Evolutionary conservation across 2,797 vertebrate genomes (phyloP).

Genomic region (Malurus splendens): DNA sequence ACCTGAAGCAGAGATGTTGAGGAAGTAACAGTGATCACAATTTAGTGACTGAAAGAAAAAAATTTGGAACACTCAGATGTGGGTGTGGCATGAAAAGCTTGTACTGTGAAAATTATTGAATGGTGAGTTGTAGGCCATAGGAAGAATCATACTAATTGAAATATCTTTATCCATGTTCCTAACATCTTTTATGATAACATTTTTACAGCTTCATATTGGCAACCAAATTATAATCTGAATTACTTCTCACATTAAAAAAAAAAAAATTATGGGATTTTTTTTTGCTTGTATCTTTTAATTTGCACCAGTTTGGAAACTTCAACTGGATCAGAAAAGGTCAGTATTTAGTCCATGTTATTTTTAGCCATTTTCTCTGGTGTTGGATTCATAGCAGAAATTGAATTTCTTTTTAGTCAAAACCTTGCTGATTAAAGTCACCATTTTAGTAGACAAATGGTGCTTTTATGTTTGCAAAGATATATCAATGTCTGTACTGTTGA

Average conservation of each 20-base stretch:
- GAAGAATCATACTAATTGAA: neutral
- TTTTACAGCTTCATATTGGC: neutral
- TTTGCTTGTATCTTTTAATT: neutral
- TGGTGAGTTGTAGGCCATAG: neutral
- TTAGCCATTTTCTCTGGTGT: neutral
- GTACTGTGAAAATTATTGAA: neutral
- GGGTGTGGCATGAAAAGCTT: neutral
- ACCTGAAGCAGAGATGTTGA: neutral
- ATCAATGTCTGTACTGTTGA: neutral
- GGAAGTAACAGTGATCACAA: neutral
- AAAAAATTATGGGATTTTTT: neutral
- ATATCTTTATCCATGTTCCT: neutral
- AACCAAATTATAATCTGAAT: neutral
- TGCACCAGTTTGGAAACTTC: neutral
- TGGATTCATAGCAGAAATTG: neutral
- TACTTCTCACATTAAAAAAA: neutral
- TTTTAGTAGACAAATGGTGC: neutral
- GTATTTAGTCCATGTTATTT: neutral
- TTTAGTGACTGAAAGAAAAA: neutral
- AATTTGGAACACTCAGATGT: neutral
- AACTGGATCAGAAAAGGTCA: neutral
- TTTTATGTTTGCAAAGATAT: neutral
- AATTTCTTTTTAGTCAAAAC: neutral
- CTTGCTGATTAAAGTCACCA: fast-evolving
- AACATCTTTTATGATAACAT: neutral